These are phyloP conservation scores for Achroia grisella DNA, from an alignment of 1,140 invertebrate genomes.

Conservation along the genomic window DNA sequence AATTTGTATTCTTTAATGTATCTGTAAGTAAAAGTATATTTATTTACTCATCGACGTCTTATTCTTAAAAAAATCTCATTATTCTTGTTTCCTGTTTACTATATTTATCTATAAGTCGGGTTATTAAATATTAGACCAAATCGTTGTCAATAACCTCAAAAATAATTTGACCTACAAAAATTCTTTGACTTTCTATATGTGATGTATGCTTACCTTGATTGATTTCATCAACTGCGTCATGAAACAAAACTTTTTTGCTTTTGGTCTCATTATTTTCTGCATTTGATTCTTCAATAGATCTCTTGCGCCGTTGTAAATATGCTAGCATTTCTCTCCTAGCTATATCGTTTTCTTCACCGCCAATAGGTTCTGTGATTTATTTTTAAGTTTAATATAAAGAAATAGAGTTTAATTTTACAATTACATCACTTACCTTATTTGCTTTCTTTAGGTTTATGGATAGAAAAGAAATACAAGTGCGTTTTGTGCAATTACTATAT, in stretches of 20 bases:
- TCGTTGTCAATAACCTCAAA: too few species aligned
- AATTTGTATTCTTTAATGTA: constrained; percentile 39
- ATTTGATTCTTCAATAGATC: constrained; percentile 16
- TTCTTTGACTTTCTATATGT: neutral
- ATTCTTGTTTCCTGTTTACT: too few species aligned
- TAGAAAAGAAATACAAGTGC: constrained; percentile 24
- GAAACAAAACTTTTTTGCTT: constrained; percentile 22
- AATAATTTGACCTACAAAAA: too few species aligned
- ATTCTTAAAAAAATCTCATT: too few species aligned
- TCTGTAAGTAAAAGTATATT: constrained; percentile 35
- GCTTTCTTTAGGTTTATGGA: constrained; percentile 33
- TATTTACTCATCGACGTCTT: too few species aligned
- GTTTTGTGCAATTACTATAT: constrained; percentile 1
- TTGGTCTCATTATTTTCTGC: too few species aligned
- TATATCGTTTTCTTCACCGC: neutral
- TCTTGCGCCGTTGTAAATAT: constrained; percentile 20
- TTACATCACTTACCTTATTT: constrained; percentile 18
- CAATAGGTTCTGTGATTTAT: too few species aligned
- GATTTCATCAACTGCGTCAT: constrained; percentile 44
- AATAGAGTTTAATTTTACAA: constrained; percentile 1
- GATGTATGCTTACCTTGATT: constrained; percentile 40
- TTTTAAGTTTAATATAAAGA: too few species aligned
- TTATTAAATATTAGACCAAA: too few species aligned
- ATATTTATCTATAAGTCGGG: too few species aligned
- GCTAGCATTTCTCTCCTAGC: neutral